A percentile compares a stretch with the other conserved stretches of the same genome.
These are phyloP conservation scores for Upupa epops DNA, from an alignment of 2,113 vertebrate genomes.

Conservation along the genomic window DNA sequence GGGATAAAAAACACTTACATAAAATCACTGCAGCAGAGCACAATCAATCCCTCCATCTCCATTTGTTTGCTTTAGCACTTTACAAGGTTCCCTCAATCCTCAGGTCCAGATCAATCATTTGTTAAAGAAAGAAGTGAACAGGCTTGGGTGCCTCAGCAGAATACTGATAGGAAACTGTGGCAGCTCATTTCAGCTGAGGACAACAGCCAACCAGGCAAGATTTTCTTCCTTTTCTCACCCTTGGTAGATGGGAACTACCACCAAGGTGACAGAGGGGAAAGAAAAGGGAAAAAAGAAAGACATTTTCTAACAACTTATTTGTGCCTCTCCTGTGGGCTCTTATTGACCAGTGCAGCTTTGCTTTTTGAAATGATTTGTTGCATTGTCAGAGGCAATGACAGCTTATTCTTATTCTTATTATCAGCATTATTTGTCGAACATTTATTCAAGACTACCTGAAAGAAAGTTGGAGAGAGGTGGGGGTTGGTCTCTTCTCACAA, in stretches of 20 bases:
- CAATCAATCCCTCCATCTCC: slow-evolving; percentile 60
- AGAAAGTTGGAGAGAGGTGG: too few relatives aligned
- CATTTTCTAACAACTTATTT: not conserved
- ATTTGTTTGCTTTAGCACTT: slow-evolving; percentile 68
- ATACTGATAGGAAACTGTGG: slow-evolving; percentile 56
- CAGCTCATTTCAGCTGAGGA: slow-evolving; percentile 39
- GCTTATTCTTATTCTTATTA: not conserved
- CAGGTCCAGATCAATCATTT: slow-evolving; percentile 65
- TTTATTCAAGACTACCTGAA: not conserved
- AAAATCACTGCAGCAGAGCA: slow-evolving; percentile 57
- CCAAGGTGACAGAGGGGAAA: not conserved
- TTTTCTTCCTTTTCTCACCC: not conserved
- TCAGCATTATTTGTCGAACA: not conserved
- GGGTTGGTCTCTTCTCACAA: too few relatives aligned
- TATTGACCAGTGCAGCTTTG: not conserved
- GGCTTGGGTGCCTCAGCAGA: slow-evolving; percentile 24
- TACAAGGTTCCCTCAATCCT: slow-evolving; percentile 52
- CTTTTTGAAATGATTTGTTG: not conserved
- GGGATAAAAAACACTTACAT: slow-evolving; percentile 62
- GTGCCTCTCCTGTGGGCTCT: not conserved
- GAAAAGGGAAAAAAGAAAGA: not conserved
- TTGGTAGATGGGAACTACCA: not conserved
- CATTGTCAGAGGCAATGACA: not conserved
- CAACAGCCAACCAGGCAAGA: not conserved
- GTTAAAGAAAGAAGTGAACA: slow-evolving; percentile 63